These are phyloP conservation scores for Benitochromis conjunctus DNA, from an alignment of 2,113 vertebrate species.

Conservation along the genomic window DNA sequence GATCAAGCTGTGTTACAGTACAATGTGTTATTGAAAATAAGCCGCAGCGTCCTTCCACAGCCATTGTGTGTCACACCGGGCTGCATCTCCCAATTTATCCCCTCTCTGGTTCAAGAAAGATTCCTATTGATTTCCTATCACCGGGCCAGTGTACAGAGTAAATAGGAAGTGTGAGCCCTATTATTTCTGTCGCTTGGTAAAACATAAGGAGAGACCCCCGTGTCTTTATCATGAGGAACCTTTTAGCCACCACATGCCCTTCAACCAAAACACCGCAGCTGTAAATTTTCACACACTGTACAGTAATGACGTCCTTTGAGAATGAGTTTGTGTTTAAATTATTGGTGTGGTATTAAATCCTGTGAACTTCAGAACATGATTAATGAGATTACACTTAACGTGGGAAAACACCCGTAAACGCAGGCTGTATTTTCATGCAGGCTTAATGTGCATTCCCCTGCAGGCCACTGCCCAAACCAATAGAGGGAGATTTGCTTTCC, in stretches of 20 bases:
- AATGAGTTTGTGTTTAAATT: constrained; percentile 32
- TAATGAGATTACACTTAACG: constrained; percentile 44
- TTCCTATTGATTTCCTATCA: constrained; percentile 70
- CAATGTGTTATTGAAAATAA: constrained; percentile 29
- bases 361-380: constrained; percentile 25
- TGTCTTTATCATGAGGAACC: constrained; percentile 38
- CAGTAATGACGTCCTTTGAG: constrained; percentile 11
- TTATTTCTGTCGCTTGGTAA: constrained; percentile 59
- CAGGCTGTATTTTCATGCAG: constrained; percentile 38
- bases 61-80: constrained; percentile 44
- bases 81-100: constrained; percentile 50
- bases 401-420: constrained; percentile 30
- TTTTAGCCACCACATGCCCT: not conserved
- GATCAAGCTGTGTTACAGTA: constrained; percentile 9
- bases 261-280: not conserved
- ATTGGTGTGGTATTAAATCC: constrained; percentile 37
- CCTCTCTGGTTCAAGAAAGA: constrained; percentile 48
- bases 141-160: constrained; percentile 50
- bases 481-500: constrained; percentile 4
- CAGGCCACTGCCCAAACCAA: constrained; percentile 12
- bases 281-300: constrained; percentile 4
- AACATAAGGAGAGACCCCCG: constrained; percentile 31
- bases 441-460: constrained; percentile 14
- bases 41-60: constrained; percentile 39
- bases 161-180: constrained; percentile 60